Base-by-base conservation (phyloP, 2,113 vertebrate species). In the Thryonomys swinderianus region DNA sequence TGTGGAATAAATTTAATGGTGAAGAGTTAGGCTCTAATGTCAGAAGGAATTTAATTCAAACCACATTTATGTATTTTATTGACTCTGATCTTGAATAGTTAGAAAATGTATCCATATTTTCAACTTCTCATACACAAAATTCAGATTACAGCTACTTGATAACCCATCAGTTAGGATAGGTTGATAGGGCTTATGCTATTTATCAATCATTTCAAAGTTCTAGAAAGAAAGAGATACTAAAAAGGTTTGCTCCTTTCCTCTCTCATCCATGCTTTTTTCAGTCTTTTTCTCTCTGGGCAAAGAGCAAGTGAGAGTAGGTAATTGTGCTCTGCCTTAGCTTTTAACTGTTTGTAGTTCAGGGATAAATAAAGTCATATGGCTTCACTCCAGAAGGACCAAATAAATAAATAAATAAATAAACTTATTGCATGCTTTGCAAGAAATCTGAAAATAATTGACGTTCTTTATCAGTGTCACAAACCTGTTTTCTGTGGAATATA, bases 381-480 rank as follows among this genome's bases (percentile, higher is more conserved):
- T 62, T 89, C 59, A 45, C 7, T 80, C 82, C 6, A 83, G 37
- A 7, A 51, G 17, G 34, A 1, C 18, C 91, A 53, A 80, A 51
- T n/a, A n/a, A n/a, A n/a, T n/a, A n/a, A n/a, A n/a, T n/a, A 57
- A 86, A 59, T 78, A 3, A 40, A 7, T n/a, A 81, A 42, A 82
- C 55, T 10, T 69, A 4, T 51, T 62, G 21, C 34, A n/a, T 88
- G 6, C 5, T 10, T 93, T 89, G 25, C 13, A 74, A 48, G 30
- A 94, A 1, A 91, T 40, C 42, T 80, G 48, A 17, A 80, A 93
- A 74, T 96, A 90, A 40, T 64, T 74, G 74, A 27, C 0, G 76
- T 11, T 34, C 23, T 37, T 48, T 76, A 76, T 32, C 25, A 66
- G 78, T n/a, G 12, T 45, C 34, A 80, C 23, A 95, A 87, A 61